These are phyloP conservation scores for Falco biarmicus DNA, from an alignment of 2,797 vertebrate species.

Conservation along the genomic window DNA sequence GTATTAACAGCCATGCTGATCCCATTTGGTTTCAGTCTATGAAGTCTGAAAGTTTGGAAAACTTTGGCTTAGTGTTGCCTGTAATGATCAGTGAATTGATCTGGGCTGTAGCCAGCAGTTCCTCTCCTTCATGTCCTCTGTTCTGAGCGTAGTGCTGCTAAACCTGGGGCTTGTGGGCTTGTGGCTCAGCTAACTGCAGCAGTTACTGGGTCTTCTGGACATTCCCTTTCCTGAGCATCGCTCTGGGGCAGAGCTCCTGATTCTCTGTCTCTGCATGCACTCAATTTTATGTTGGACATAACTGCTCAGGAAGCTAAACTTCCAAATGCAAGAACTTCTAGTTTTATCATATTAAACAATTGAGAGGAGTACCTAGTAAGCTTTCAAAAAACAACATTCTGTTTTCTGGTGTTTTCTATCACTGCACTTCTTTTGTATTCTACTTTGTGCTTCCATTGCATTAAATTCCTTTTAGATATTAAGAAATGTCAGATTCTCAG, in stretches of 20 bases:
- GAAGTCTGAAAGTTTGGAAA: not conserved
- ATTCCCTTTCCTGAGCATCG: not conserved
- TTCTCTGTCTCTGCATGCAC: not conserved
- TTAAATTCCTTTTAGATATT: not conserved
- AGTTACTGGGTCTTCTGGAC: not conserved
- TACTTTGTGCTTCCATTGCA: not conserved
- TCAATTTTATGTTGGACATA: not conserved
- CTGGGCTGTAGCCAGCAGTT: not conserved
- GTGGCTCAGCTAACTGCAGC: not conserved
- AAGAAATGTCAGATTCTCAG: not conserved
- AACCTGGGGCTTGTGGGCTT: not conserved
- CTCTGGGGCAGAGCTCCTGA: not conserved
- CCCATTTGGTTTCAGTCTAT: not conserved
- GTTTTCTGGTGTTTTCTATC: not conserved
- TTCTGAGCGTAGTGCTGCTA: not conserved
- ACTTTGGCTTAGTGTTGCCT: not conserved
- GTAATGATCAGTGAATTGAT: rapidly evolving
- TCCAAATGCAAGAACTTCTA: not conserved
- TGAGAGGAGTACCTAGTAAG: not conserved
- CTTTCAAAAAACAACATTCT: not conserved
- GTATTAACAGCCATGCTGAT: not conserved
- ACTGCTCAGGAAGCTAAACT: not conserved
- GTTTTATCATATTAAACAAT: not conserved
- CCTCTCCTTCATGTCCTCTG: not conserved
- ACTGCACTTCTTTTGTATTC: not conserved